These are phyloP conservation scores for Lochmaea capreae DNA, from an alignment of 2,888 invertebrate species.

Conservation along the genomic window DNA sequence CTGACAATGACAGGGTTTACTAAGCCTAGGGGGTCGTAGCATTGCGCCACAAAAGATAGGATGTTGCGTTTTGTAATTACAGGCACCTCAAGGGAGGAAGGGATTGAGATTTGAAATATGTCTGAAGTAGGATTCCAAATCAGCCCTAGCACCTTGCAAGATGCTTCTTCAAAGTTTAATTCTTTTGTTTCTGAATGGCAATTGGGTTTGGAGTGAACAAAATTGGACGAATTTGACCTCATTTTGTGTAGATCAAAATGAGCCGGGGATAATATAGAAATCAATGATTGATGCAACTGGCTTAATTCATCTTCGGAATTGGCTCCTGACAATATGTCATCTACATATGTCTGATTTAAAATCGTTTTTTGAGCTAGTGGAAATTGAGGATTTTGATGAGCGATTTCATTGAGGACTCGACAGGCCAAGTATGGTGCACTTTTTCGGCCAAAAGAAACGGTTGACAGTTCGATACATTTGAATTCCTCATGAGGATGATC, in stretches of 20 bases:
- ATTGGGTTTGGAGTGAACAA: not conserved
- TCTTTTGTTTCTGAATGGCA: not conserved
- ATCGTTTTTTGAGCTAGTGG: not conserved
- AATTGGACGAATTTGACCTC: constrained; percentile 3
- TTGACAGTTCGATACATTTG: not conserved
- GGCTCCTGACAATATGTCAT: not conserved
- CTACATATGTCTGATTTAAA: not conserved
- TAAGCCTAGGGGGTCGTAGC: constrained; percentile 3
- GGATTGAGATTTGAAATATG: not conserved
- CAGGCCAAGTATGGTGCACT: not conserved
- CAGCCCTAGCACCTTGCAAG: constrained; percentile 1
- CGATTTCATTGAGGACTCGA: not conserved
- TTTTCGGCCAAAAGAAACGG: not conserved
- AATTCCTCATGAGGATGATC: not conserved
- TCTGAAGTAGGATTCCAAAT: not conserved
- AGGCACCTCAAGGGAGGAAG: constrained; percentile 1
- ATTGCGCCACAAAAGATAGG: not conserved
- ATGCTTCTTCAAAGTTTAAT: not conserved
- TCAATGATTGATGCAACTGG: not conserved
- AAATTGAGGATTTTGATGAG: not conserved
- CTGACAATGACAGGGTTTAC: constrained; percentile 7
- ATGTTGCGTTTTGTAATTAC: constrained; percentile 7
- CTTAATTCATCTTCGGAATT: not conserved
- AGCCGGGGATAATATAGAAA: not conserved
- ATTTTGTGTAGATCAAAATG: constrained; percentile 8